These are phyloP conservation scores for Drosophila dunni DNA, from an alignment of 1,140 invertebrate genomes.

Conservation along the genomic window DNA sequence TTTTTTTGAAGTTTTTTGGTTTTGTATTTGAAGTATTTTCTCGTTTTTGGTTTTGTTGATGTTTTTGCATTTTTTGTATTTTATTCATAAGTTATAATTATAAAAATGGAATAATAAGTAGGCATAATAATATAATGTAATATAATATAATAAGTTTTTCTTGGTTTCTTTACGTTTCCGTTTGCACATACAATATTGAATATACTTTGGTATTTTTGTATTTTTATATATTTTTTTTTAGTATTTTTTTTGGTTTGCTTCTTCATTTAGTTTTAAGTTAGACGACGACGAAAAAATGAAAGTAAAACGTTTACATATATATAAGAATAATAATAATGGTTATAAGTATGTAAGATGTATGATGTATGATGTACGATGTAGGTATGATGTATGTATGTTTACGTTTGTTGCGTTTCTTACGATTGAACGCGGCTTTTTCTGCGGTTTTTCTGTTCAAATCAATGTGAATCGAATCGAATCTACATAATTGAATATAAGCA, in stretches of 20 bases:
- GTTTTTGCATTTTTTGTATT: conserved; percentile 49
- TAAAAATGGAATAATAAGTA: conserved; percentile 83
- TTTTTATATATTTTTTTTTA: conserved; percentile 31
- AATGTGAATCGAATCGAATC: conserved; percentile 66
- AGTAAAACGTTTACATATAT: conserved; percentile 63
- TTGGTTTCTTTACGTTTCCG: conserved; percentile 61
- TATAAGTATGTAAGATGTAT: conserved; percentile 47
- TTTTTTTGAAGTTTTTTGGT: conserved; percentile 38
- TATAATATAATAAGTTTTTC: conserved; percentile 77
- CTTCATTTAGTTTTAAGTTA: conserved; percentile 46
- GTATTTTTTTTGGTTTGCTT: conserved; percentile 17
- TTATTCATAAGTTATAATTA: conserved; percentile 79
- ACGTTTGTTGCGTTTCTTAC: conserved; percentile 42
- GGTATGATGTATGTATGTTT: conserved; percentile 38
- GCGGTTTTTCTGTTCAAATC: conserved; percentile 46
- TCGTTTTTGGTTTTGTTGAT: conserved; percentile 41
- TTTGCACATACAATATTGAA: conserved; percentile 76
- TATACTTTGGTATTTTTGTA: conserved; percentile 61
- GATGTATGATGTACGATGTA: conserved; percentile 39
- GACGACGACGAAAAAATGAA: conserved; percentile 67
- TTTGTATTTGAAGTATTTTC: conserved; percentile 24
- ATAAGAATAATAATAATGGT: conserved; percentile 50
- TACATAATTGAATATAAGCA: conserved; percentile 53
- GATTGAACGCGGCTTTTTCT: conserved; percentile 46
- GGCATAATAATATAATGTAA: conserved; percentile 82